These are phyloP conservation scores for Coranthus polyacanthus DNA, from an alignment of 2,797 vertebrate species.

Conservation along the genomic window DNA sequence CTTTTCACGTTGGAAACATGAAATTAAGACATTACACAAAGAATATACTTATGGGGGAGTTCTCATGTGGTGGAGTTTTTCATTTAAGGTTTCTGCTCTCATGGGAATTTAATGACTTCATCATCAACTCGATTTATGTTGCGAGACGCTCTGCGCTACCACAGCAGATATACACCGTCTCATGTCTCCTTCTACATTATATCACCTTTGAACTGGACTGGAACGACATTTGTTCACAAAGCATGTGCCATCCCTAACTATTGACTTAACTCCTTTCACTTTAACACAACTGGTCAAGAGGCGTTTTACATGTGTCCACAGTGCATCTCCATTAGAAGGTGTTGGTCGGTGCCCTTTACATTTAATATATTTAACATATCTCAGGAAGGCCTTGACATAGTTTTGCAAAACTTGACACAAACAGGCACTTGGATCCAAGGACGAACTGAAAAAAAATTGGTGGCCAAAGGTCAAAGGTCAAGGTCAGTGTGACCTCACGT, in stretches of 20 bases:
- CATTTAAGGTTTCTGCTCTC: constrained; percentile 48
- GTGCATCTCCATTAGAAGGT: no score
- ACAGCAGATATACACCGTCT: constrained; percentile 34
- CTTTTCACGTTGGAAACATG: constrained; percentile 56
- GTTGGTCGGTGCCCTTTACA: no score
- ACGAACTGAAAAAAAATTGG: no score
- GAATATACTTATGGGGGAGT: constrained; percentile 40
- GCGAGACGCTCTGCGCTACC: constrained; percentile 28
- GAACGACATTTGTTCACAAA: no score
- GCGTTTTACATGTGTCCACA: no score
- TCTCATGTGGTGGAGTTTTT: constrained; percentile 57
- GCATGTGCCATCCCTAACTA: constrained; percentile 48
- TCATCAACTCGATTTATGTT: constrained; percentile 39
- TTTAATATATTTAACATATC: no score
- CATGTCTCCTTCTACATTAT: constrained; percentile 37
- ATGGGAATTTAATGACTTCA: constrained; percentile 64
- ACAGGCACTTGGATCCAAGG: no score
- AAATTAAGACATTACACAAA: constrained; percentile 58
- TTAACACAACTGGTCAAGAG: constrained; percentile 27
- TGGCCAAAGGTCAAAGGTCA: no score
- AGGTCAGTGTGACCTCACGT: no score
- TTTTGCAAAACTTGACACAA: no score
- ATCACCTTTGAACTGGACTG: constrained; percentile 29
- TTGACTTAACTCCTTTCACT: no score
- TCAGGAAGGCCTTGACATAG: no score